Evolutionary conservation across 2,113 vertebrate genomes (phyloP).

Genomic region (Bucco capensis): DNA sequence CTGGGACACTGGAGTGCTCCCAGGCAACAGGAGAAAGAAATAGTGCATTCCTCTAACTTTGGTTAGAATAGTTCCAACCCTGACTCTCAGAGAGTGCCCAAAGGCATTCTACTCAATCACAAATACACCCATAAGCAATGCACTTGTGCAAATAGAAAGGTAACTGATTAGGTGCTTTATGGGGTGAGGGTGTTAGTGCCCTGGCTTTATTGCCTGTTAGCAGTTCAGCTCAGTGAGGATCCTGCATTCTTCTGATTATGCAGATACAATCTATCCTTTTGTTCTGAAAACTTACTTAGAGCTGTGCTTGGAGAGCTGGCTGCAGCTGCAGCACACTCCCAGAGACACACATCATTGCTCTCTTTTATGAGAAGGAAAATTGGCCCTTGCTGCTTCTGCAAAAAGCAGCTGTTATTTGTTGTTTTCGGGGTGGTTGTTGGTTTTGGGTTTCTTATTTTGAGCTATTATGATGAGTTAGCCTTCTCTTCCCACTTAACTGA

Average conservation of each 20-base stretch:
- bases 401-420: slow-evolving; percentile 73
- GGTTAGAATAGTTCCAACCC: background rate
- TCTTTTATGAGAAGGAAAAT: slow-evolving; percentile 53
- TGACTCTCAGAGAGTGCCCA: background rate
- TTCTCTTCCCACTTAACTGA: slow-evolving; percentile 53
- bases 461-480: slow-evolving; percentile 58
- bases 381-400: slow-evolving; percentile 38
- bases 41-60: background rate
- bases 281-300: slow-evolving; percentile 3
- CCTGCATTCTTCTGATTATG: background rate
- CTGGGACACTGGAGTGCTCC: background rate
- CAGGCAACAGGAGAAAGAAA: background rate
- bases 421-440: background rate
- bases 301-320: background rate
- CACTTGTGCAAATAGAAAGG: background rate
- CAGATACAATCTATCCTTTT: background rate
- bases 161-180: background rate
- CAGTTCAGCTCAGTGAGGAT: background rate
- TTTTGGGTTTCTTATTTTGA: slow-evolving; percentile 35
- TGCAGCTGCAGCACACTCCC: slow-evolving; percentile 52
- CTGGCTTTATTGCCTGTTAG: background rate
- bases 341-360: slow-evolving; percentile 15
- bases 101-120: background rate
- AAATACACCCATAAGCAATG: background rate
- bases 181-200: background rate